These are phyloP conservation scores for Orbicella faveolata DNA, from an alignment of 64 coral and sea anemone genomes.

Conservation along the genomic window DNA sequence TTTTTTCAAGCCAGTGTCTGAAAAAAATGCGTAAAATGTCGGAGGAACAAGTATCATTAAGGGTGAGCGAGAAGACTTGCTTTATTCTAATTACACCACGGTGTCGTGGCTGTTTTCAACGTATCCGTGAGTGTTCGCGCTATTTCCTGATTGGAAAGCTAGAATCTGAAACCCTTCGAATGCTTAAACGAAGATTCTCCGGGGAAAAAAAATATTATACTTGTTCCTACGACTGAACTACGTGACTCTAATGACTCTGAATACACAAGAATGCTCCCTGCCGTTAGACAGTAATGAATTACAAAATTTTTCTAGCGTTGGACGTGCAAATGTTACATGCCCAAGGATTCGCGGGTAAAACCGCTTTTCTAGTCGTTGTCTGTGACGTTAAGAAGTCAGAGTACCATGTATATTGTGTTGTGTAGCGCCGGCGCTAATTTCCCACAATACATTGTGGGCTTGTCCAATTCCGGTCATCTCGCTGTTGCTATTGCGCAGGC, in stretches of 20 bases:
- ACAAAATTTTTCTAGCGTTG: constrained; percentile 3
- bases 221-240: too few relatives aligned
- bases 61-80: too few relatives aligned
- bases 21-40: too few relatives aligned
- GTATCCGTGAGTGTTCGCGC: neutral
- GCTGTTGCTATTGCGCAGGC: neutral
- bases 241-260: too few relatives aligned
- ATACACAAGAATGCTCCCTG: too few relatives aligned
- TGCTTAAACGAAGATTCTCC: too few relatives aligned
- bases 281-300: neutral
- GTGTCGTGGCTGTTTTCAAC: too few relatives aligned
- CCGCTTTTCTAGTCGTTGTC: neutral
- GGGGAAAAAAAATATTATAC: too few relatives aligned
- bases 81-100: too few relatives aligned
- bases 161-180: too few relatives aligned
- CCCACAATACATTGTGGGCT: neutral
- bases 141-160: neutral
- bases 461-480: neutral
- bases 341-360: neutral
- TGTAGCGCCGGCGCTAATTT: constrained; percentile 47
- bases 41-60: too few relatives aligned
- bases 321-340: neutral
- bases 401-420: neutral
- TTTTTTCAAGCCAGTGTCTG: too few relatives aligned
- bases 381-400: neutral